These are phyloP conservation scores for Drosophila quinaria DNA, from an alignment of 2,888 invertebrate species.

Conservation along the genomic window DNA sequence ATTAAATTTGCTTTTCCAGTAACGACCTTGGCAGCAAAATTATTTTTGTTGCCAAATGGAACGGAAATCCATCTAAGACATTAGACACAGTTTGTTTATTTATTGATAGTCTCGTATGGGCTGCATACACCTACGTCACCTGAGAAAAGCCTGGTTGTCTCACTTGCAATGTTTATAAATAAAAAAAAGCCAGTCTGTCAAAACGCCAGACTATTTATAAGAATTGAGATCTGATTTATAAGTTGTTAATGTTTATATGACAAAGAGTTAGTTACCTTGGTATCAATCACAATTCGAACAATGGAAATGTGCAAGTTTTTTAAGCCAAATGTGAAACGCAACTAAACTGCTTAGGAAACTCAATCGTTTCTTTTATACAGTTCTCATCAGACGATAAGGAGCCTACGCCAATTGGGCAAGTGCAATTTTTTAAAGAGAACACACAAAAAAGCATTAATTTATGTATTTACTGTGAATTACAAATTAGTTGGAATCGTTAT, in stretches of 20 bases:
- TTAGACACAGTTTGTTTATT: slow-evolving; percentile 17
- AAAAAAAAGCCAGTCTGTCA: slow-evolving; percentile 9
- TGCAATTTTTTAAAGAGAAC: slow-evolving; percentile 7
- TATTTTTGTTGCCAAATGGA: slow-evolving; percentile 1
- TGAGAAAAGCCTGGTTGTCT: slow-evolving; percentile 20
- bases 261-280: slow-evolving; percentile 5
- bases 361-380: slow-evolving; percentile 28
- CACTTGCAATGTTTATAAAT: slow-evolving; percentile 30
- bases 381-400: slow-evolving; percentile 20
- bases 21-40: slow-evolving; percentile 20
- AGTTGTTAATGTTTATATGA: slow-evolving; percentile 1
- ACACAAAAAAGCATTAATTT: not conserved
- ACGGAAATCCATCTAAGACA: slow-evolving; percentile 10
- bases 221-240: slow-evolving; percentile 22
- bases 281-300: slow-evolving; percentile 10
- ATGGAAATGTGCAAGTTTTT: slow-evolving; percentile 20
- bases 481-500: slow-evolving; percentile 28
- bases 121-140: slow-evolving; percentile 26
- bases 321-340: slow-evolving; percentile 12
- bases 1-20: slow-evolving; percentile 1
- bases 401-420: not conserved
- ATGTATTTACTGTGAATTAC: slow-evolving; percentile 25
- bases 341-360: slow-evolving; percentile 29
- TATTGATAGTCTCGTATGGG: not conserved
- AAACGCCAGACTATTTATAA: slow-evolving; percentile 28